Conservation (phyloP, 2,797 vertebrate genomes). For the Aythya fuligula region DNA sequence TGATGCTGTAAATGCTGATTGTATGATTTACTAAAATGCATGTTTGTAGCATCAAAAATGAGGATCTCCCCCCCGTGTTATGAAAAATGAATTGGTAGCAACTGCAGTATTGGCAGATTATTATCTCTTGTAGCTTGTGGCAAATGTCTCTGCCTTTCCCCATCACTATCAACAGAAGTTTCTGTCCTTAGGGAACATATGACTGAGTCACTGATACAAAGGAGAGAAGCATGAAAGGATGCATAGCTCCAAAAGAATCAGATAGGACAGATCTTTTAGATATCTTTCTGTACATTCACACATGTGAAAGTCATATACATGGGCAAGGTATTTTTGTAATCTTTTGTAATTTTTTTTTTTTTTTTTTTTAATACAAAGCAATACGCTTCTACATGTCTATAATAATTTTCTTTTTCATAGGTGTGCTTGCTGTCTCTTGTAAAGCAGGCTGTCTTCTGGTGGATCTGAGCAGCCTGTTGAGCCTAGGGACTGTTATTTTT, state of each 20-base stretch:
- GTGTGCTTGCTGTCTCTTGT: neutral
- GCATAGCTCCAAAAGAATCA: neutral
- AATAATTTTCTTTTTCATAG: neutral
- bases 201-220: conserved; percentile 31
- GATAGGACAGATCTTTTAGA: neutral
- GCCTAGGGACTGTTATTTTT: neutral
- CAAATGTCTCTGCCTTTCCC: conserved; percentile 18
- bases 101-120: conserved; percentile 15
- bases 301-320: neutral
- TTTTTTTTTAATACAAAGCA: neutral
- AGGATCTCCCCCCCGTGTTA: neutral
- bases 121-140: neutral
- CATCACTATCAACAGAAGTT: neutral
- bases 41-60: neutral
- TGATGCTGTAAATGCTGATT: neutral
- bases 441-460: neutral
- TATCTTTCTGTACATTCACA: neutral
- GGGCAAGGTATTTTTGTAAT: conserved; percentile 29
- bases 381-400: neutral
- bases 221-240: neutral
- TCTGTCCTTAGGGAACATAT: conserved; percentile 1
- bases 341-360: neutral
- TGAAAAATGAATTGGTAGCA: conserved; percentile 6
- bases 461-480: neutral
- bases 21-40: neutral